phyloP scores from a whole-genome alignment of 2,113 vertebrate species.

The Nothobranchius kuhntae region DNA sequence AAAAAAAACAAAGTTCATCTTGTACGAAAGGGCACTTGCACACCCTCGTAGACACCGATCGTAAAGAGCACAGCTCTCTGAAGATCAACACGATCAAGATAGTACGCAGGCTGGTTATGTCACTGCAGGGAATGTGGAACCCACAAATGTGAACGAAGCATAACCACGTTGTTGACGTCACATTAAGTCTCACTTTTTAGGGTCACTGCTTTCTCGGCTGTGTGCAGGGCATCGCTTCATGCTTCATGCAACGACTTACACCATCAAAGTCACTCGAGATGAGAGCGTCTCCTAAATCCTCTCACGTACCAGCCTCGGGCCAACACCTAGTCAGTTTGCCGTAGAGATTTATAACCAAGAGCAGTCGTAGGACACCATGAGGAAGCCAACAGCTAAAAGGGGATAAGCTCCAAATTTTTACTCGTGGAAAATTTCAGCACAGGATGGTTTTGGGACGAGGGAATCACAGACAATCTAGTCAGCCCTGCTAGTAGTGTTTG shows the following conservation, averaged over 20 bases:
- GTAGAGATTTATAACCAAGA: slow-evolving; percentile 27
- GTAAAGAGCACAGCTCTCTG: slow-evolving; percentile 25
- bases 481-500: background rate
- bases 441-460: background rate
- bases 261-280: slow-evolving; percentile 24
- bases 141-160: slow-evolving; percentile 5
- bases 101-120: slow-evolving; percentile 23
- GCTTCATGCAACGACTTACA: slow-evolving; percentile 30
- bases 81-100: slow-evolving; percentile 35
- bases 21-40: slow-evolving; percentile 9
- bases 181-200: slow-evolving; percentile 1
- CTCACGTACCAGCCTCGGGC: slow-evolving; percentile 15
- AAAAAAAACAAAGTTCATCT: slow-evolving; percentile 15
- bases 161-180: background rate
- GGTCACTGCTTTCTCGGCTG: slow-evolving; percentile 24
- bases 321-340: slow-evolving; percentile 10
- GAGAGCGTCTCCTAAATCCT: slow-evolving; percentile 18
- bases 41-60: slow-evolving; percentile 2
- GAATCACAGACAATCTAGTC: background rate
- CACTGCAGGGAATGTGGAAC: slow-evolving; percentile 15
- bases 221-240: slow-evolving; percentile 17
- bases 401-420: background rate
- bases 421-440: background rate
- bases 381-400: slow-evolving; percentile 15
- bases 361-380: slow-evolving; percentile 17